Evolutionary conservation across 1,140 invertebrate genomes (phyloP).

Genomic region (Apis mellifera): DNA sequence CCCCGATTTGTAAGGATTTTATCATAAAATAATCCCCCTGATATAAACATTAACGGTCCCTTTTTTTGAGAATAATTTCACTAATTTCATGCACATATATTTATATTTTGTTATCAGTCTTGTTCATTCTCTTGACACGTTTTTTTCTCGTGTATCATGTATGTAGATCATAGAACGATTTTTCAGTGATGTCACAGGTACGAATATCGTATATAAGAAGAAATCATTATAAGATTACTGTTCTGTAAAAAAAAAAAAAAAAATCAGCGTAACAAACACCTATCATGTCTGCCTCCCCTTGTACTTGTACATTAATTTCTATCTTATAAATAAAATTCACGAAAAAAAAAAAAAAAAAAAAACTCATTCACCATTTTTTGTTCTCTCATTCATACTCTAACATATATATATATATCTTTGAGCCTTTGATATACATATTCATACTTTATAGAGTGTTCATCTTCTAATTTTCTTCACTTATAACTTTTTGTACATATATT

Average conservation of each 20-base stretch:
- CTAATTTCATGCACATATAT: constrained; percentile 22
- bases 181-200: constrained; percentile 14
- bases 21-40: background rate
- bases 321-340: constrained; percentile 65
- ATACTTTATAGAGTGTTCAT: no score
- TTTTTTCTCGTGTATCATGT: constrained; percentile 8
- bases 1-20: constrained; percentile 41
- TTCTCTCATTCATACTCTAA: background rate
- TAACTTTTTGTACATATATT: constrained; percentile 16
- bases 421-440: background rate
- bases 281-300: constrained; percentile 49
- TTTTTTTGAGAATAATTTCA: constrained; percentile 17
- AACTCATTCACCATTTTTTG: constrained; percentile 9
- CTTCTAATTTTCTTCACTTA: background rate
- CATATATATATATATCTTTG: constrained; percentile 1
- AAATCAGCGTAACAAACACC: constrained; percentile 27
- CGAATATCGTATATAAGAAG: background rate
- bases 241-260: no score
- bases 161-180: constrained; percentile 9
- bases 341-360: constrained; percentile 42
- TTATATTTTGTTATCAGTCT: constrained; percentile 27
- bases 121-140: constrained; percentile 14
- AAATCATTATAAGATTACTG: constrained; percentile 22
- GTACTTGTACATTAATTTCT: constrained; percentile 67
- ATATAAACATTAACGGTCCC: background rate